A percentile compares a stretch with the other conserved stretches of the same genome.
Evolutionary conservation across 2,113 vertebrate genomes (phyloP).

Genomic region (Sarotherodon lohbergeri): DNA sequence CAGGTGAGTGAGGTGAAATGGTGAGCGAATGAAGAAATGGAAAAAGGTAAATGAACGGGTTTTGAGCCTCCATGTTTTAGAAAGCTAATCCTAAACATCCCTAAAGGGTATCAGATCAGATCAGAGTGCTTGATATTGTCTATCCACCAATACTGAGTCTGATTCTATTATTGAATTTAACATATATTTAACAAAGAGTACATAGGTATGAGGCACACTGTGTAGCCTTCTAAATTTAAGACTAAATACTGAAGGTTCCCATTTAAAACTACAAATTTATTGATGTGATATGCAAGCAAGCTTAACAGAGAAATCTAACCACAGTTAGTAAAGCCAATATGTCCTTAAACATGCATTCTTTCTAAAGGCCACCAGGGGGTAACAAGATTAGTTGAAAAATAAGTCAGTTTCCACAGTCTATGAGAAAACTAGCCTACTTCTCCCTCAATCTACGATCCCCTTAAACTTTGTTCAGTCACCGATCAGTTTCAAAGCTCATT

Average conservation of each 20-base stretch:
- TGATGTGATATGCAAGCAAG: neutral
- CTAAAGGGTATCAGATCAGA: neutral
- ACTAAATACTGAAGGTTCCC: accelerated
- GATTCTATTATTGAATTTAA: neutral
- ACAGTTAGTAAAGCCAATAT: neutral
- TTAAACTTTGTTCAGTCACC: accelerated
- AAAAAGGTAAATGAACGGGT: neutral
- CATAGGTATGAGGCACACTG: neutral
- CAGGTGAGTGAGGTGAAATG: neutral
- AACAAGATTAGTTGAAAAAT: neutral
- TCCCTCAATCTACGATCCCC: accelerated
- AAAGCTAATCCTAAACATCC: neutral
- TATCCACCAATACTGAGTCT: neutral
- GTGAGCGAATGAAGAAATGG: neutral
- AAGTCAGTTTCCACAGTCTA: neutral
- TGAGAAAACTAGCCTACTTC: neutral
- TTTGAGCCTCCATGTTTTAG: neutral
- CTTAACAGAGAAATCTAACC: neutral
- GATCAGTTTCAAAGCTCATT: neutral
- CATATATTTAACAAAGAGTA: neutral
- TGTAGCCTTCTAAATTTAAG: neutral
- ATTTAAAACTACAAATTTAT: neutral
- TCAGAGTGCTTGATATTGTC: neutral
- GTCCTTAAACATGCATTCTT: neutral
- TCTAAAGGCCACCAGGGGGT: neutral